These are phyloP conservation scores for Microcaecilia unicolor DNA, from an alignment of 2,797 vertebrate species.

Conservation along the genomic window DNA sequence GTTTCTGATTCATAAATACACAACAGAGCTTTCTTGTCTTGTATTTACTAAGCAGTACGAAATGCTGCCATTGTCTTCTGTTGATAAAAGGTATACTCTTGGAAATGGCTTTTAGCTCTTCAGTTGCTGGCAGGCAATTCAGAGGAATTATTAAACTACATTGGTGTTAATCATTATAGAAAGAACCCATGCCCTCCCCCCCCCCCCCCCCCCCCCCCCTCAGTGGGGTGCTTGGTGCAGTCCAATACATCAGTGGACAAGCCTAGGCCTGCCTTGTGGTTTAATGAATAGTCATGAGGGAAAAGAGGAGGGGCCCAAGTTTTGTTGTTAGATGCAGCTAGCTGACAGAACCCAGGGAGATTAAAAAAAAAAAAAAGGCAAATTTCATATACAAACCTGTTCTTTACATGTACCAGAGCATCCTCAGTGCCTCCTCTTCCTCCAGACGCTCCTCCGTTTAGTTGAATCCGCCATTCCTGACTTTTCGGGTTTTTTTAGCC, in stretches of 20 bases:
- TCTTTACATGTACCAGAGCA: slow-evolving; percentile 24
- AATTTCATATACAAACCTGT: slow-evolving; percentile 32
- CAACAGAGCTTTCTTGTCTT: too few species aligned
- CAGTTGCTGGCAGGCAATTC: neutral
- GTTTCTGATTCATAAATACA: too few species aligned
- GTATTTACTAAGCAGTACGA: too few species aligned
- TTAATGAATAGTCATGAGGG: slow-evolving; percentile 87
- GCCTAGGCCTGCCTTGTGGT: slow-evolving; percentile 70
- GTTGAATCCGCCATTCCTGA: neutral
- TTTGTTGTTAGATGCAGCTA: slow-evolving; percentile 86
- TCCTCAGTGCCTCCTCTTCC: slow-evolving; percentile 10
- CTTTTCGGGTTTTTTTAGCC: neutral
- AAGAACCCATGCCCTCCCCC: slow-evolving; percentile 4
- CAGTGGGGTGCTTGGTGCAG: slow-evolving; percentile 52
- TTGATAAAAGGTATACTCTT: fast-evolving
- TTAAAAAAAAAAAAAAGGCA: slow-evolving; percentile 42
- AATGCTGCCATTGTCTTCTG: too few species aligned
- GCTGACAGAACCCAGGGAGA: slow-evolving; percentile 72
- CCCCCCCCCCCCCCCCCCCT: slow-evolving; percentile 32
- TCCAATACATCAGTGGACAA: slow-evolving; percentile 73
- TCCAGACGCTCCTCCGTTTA: neutral
- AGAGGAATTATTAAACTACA: neutral
- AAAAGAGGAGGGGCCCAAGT: slow-evolving; percentile 58
- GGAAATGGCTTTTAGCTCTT: neutral
- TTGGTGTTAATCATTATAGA: neutral